A percentile compares a stretch with the other conserved stretches of the same genome.
These are phyloP conservation scores for Sturnus vulgaris DNA, from an alignment of 2,113 vertebrate genomes.

Conservation along the genomic window DNA sequence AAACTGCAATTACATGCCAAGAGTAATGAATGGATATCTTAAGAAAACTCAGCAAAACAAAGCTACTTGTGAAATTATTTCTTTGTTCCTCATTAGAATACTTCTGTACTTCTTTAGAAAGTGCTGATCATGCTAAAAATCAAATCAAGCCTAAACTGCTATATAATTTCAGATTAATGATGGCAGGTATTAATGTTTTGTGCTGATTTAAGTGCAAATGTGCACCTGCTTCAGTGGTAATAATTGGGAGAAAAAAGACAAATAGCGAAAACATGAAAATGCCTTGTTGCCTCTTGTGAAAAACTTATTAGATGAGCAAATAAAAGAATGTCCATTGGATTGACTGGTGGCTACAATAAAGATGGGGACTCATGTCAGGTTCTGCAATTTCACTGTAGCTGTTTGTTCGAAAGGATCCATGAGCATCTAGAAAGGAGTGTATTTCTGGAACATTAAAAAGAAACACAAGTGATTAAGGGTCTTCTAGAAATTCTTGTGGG, in stretches of 20 bases:
- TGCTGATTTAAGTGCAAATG: not conserved
- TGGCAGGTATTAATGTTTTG: not conserved
- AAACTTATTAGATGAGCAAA: slow-evolving; percentile 17
- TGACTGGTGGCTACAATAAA: not conserved
- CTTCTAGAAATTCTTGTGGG: not conserved
- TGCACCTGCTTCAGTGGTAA: not conserved
- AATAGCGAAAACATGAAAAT: not conserved
- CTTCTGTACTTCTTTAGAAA: not conserved
- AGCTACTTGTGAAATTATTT: not conserved
- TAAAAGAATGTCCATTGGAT: not conserved
- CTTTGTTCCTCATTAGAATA: not conserved
- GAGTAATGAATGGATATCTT: not conserved
- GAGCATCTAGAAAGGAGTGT: not conserved
- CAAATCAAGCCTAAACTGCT: not conserved
- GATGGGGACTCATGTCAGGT: not conserved
- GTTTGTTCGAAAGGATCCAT: not conserved
- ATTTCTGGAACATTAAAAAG: not conserved
- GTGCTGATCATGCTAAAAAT: not conserved
- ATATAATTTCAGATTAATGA: not conserved
- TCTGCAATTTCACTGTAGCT: not conserved
- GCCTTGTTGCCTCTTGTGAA: not conserved
- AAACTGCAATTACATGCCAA: not conserved
- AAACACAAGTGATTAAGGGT: not conserved
- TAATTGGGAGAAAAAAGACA: not conserved
- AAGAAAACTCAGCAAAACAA: not conserved